Evolutionary conservation across 2,888 invertebrate genomes (phyloP).

Genomic region (Yponomeuta malinellus): DNA sequence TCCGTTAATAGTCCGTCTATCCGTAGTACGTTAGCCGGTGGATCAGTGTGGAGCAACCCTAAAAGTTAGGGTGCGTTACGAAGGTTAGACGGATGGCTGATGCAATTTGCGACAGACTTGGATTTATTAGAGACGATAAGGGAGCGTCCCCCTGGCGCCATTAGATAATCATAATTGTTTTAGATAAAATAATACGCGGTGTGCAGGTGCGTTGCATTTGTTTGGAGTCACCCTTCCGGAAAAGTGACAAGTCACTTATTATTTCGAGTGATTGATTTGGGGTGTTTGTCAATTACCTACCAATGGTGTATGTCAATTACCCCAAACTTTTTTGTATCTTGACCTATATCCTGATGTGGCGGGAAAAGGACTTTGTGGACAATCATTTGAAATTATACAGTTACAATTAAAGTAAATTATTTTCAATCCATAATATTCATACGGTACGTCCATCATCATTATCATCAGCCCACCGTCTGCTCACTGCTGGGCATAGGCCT

Average conservation of each 20-base stretch:
- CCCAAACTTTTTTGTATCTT: too few species aligned
- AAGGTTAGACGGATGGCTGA: constrained; percentile 71
- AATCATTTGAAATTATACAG: too few species aligned
- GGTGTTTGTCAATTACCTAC: neutral
- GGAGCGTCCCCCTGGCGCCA: constrained; percentile 41
- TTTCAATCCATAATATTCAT: too few species aligned
- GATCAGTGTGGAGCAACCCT: neutral
- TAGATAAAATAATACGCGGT: constrained; percentile 18
- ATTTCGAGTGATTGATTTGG: neutral
- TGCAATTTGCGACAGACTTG: constrained; percentile 68
- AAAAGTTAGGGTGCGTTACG: constrained; percentile 53
- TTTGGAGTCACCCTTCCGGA: neutral
- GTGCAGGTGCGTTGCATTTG: constrained; percentile 10
- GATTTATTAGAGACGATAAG: constrained; percentile 68
- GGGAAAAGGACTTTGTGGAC: too few species aligned
- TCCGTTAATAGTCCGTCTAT: too few species aligned
- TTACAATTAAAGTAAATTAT: too few species aligned
- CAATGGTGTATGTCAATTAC: too few species aligned
- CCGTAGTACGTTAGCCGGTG: neutral
- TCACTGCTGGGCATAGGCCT: too few species aligned
- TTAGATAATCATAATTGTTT: constrained; percentile 31
- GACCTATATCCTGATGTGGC: too few species aligned
- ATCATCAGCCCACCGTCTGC: too few species aligned
- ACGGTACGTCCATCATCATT: too few species aligned
- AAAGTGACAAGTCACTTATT: neutral